Base-by-base conservation (phyloP, 2,797 vertebrate species). In the Lepilemur septentrionalis region DNA sequence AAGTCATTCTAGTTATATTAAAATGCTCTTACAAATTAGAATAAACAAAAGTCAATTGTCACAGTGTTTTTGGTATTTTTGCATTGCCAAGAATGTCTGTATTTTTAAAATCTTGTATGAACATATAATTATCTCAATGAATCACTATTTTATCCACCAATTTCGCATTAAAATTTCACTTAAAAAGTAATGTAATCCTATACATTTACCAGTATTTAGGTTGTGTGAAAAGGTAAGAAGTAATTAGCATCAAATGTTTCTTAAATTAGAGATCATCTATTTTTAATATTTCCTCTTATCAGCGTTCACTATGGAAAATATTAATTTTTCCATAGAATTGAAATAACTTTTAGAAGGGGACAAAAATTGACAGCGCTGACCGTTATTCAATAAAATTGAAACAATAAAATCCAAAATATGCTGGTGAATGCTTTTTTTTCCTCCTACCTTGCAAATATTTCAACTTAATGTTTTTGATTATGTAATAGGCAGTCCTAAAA, bases 51-150 rank as follows among this genome's bases (percentile, higher is more conserved):
- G 43, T 50, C 2, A 89, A 46, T 57, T 25, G 57, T 55, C 70
- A 79, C 84, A 78, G 88, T 94, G 96, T 46, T 93, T 93, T 72
- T 61, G 67, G 7, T 57, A 92, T 87, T 87, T 85, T 86, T 79
- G 6, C 15, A 41, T 18, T 46, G n/a, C 80, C 32, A 65, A 83
- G 38, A 91, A 72, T 89, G 97, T 38, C 35, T 82, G 32, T 94
- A 72, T 91, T 82, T 97, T 52, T 13, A 96, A 95, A 94, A 88
- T 84, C 97, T 98, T 93, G 76, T 91, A 28, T 6, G 95, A 84
- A 98, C 96, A 97, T 96, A 92, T 96, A 96, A 98, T 98, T 98
- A 96, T 97, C 98, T 98, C 96, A 97, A 97, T 97, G 41, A 30
- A 91, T 30, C 28, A 57, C 52, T 52, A 72, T 3, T 32, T 98